phyloP scores from a whole-genome alignment of 2,113 vertebrate species.

The Glaucomys volans region DNA sequence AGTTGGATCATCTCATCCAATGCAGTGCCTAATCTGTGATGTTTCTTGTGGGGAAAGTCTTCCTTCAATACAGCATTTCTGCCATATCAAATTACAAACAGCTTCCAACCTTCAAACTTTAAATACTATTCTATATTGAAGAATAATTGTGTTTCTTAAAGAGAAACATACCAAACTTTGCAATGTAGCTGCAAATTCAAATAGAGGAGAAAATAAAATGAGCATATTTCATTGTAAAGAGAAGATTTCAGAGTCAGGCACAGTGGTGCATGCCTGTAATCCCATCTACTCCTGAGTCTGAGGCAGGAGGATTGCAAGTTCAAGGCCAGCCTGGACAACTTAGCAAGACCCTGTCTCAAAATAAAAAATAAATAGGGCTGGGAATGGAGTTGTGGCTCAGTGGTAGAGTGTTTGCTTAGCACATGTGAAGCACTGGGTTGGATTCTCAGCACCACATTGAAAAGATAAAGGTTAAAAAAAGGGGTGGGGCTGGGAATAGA shows the following conservation, averaged over 20 bases:
- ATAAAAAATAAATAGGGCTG: too few species aligned
- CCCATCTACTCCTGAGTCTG: background rate
- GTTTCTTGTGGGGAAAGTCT: background rate
- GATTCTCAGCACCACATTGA: too few species aligned
- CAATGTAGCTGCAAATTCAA: background rate
- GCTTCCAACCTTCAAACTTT: background rate
- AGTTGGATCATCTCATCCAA: background rate
- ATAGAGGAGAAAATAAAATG: conserved; percentile 16
- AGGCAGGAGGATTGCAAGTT: background rate
- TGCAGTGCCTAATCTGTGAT: background rate
- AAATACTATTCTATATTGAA: background rate
- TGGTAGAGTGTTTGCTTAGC: too few species aligned
- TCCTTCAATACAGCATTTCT: conserved; percentile 39
- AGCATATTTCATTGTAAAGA: background rate
- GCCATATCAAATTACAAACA: background rate
- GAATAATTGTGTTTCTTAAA: conserved; percentile 1
- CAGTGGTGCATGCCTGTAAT: background rate
- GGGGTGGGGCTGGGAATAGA: too few species aligned
- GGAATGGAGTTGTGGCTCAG: too few species aligned
- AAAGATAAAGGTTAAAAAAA: too few species aligned
- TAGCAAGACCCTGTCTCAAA: too few species aligned
- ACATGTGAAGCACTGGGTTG: too few species aligned
- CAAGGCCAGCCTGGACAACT: background rate
- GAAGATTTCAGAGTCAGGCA: background rate
- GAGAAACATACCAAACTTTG: background rate